A percentile compares a stretch with the other conserved stretches of the same genome.
These are phyloP conservation scores for Cyprinodon tularosa DNA, from an alignment of 2,113 vertebrate genomes.

Conservation along the genomic window DNA sequence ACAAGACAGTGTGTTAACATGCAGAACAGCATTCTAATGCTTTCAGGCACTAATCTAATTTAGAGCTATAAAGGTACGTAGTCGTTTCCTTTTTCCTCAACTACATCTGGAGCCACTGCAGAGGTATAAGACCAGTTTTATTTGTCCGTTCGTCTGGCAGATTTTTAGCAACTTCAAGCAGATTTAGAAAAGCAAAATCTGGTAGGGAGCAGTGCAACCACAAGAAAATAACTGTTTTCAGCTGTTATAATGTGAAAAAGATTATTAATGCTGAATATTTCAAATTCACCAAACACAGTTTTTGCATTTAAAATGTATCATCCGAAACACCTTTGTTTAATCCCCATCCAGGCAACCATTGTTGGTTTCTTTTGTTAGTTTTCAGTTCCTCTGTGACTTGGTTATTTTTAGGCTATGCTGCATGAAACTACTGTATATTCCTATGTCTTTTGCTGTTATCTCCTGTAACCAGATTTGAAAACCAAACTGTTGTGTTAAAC, in stretches of 20 bases:
- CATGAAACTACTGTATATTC: neutral
- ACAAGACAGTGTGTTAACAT: constrained; percentile 13
- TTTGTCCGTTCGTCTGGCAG: constrained; percentile 8
- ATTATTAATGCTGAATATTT: too few relatives aligned
- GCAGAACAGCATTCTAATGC: constrained; percentile 1
- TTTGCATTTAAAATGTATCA: neutral
- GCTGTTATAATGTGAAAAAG: neutral
- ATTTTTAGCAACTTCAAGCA: neutral
- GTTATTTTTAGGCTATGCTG: neutral
- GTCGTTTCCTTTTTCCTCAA: constrained; percentile 6
- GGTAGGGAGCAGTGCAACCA: neutral
- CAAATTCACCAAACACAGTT: neutral
- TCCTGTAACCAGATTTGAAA: neutral
- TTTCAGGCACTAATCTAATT: constrained; percentile 37
- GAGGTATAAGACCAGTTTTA: constrained; percentile 6
- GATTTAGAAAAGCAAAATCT: neutral
- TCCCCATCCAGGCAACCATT: neutral
- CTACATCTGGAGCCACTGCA: constrained; percentile 6
- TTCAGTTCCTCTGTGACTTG: neutral
- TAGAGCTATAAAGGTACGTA: constrained; percentile 10
- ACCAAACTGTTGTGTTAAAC: neutral
- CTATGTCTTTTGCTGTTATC: neutral
- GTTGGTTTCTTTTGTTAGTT: neutral
- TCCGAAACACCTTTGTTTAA: neutral
- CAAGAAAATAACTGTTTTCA: neutral